Evolutionary conservation across 2,888 invertebrate genomes (phyloP), one percentile per base, ranked within the genome.

Genomic region (Leptogaster cylindrica): DNA sequence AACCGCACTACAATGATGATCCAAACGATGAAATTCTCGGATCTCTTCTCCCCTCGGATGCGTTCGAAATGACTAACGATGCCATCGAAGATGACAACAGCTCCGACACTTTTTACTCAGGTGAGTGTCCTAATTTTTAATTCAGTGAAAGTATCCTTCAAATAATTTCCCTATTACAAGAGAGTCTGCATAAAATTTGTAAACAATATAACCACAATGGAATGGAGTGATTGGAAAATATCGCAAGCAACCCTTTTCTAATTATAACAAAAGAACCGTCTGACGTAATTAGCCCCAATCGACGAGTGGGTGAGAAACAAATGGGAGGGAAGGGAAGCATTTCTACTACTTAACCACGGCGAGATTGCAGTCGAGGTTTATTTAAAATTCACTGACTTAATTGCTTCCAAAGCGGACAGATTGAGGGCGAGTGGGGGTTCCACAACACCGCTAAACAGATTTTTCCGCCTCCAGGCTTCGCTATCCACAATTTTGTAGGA

Each of bases 41-140:
- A 12, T 25, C 48, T 10, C 25, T 25, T 5, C 48, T 27, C 12
- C 48, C 23, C 23, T 48, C 48, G 51, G 72, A 67, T 5, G 33
- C 58, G 36, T 68, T 71, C 25, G 70, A 72, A 16, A 72, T 68
- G 48, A 73, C 70, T 61, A 74, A 76, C 31, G 73, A 73, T 41
- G 75, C 73, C 18, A 71, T 78, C 64, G 75, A 77, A 31, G 80
- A 77, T 27, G 78, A 77, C 65, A 77, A 78, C 14, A 80, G 80
- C 70, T 74, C 77, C 71, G 80, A 80, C 75, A 80, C 80, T 71
- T 80, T 77, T 72, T 80, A 80, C 70, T 80, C 80, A 36, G 80
- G 80, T 80, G 73, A 79, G 78, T 72, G 52, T 2, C 31, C 7
- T 23, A 20, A 12, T 14, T 41, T 23, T 31, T 28, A 31, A 31